Evolutionary conservation across 2,888 invertebrate genomes (phyloP).

Genomic region (Hydraecia micacea): DNA sequence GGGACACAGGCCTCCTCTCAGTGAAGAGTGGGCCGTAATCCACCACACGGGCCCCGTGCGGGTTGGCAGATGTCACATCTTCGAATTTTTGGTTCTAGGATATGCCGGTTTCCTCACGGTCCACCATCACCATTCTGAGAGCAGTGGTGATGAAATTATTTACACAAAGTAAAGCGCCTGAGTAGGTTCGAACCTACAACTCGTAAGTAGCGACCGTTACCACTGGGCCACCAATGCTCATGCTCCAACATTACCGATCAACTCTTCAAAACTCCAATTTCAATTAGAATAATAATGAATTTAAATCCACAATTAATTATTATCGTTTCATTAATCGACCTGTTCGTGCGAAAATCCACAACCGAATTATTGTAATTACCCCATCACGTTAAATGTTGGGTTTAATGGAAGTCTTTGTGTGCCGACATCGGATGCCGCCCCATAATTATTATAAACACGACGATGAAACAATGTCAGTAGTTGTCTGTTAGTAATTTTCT

Average conservation of each 20-base stretch:
- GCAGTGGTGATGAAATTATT: background rate
- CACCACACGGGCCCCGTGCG: no score
- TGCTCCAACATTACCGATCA: background rate
- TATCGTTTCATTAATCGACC: constrained; percentile 27
- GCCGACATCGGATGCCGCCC: constrained; percentile 24
- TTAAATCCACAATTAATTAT: constrained; percentile 12
- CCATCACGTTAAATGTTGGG: constrained; percentile 27
- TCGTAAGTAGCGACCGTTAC: background rate
- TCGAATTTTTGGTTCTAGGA: no score
- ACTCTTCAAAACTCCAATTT: constrained; percentile 13
- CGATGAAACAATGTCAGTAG: constrained; percentile 50
- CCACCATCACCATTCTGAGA: no score
- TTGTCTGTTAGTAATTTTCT: constrained; percentile 55
- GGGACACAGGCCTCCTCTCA: background rate
- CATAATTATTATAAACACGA: constrained; percentile 70
- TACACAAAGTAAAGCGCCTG: background rate
- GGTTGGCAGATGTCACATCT: no score
- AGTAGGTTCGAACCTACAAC: background rate
- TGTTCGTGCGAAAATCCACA: constrained; percentile 25
- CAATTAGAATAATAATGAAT: constrained; percentile 14
- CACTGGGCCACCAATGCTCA: background rate
- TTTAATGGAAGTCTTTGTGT: constrained; percentile 40
- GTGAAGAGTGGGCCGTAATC: no score
- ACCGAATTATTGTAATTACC: constrained; percentile 31
- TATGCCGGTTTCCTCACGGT: background rate